Evolutionary conservation across 1,140 invertebrate species (phyloP).

Genomic region (Trichogramma pretiosum): DNA sequence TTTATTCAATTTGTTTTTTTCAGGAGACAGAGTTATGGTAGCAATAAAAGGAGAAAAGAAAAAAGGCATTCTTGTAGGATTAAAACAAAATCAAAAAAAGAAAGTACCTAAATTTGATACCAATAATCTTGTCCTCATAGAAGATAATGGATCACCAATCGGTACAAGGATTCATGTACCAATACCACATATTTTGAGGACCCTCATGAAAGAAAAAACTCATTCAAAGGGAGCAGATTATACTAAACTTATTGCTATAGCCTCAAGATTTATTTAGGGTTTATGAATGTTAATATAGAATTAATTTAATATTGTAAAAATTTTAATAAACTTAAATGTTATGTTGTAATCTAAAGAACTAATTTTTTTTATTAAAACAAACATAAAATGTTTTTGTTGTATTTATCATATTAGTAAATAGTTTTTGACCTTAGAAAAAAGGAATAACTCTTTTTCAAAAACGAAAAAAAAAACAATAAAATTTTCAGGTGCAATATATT

Average conservation of each 20-base stretch:
- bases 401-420: too few relatives aligned
- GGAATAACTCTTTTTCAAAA: too few relatives aligned
- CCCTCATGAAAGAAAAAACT: slow-evolving; percentile 74
- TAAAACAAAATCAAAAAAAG: slow-evolving; percentile 73
- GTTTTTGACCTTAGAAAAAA: too few relatives aligned
- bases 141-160: slow-evolving; percentile 85
- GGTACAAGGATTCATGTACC: slow-evolving; percentile 92
- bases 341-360: slow-evolving; percentile 1
- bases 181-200: slow-evolving; percentile 84
- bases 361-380: neutral
- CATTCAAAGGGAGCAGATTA: slow-evolving; percentile 82
- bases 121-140: slow-evolving; percentile 94
- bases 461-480: too few relatives aligned
- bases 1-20: slow-evolving; percentile 29
- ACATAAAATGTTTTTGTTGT: neutral
- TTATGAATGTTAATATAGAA: too few relatives aligned
- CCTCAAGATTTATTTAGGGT: slow-evolving; percentile 80
- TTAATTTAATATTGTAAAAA: too few relatives aligned
- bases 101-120: slow-evolving; percentile 89
- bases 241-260: slow-evolving; percentile 88
- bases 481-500: too few relatives aligned
- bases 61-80: slow-evolving; percentile 88
- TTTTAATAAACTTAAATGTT: slow-evolving; percentile 1
- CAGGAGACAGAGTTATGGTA: slow-evolving; percentile 84
- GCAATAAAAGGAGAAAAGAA: slow-evolving; percentile 96